These are phyloP conservation scores for Etheostoma spectabile DNA, from an alignment of 2,113 vertebrate genomes.

Conservation along the genomic window DNA sequence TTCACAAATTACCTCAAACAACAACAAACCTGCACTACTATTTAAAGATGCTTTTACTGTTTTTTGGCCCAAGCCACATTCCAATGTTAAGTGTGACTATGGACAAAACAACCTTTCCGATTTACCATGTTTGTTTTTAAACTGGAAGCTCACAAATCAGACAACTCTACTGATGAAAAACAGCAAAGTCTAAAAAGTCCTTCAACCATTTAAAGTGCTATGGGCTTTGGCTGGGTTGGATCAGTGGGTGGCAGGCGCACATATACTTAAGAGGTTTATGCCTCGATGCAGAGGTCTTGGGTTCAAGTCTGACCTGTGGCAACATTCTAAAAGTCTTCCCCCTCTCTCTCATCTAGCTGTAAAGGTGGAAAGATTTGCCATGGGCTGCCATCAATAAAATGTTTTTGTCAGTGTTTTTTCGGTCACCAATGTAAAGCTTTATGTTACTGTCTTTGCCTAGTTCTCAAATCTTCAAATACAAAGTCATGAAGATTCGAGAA, in stretches of 20 bases:
- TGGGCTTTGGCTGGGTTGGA: too few species aligned
- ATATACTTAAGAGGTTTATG: too few species aligned
- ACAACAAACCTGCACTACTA: not conserved
- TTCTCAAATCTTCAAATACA: not conserved
- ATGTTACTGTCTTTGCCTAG: not conserved
- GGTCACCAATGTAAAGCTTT: not conserved
- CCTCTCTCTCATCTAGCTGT: too few species aligned
- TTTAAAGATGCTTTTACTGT: slow-evolving; percentile 7
- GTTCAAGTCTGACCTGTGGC: too few species aligned
- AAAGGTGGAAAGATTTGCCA: too few species aligned
- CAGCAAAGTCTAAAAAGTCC: not conserved
- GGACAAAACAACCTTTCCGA: not conserved
- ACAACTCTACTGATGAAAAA: not conserved
- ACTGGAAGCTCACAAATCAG: not conserved
- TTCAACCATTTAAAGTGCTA: not conserved
- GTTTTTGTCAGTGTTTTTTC: not conserved
- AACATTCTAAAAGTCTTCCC: too few species aligned
- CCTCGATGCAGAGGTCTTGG: too few species aligned
- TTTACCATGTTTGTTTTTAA: not conserved
- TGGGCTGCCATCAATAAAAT: not conserved
- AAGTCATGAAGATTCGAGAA: not conserved
- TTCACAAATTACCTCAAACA: slow-evolving; percentile 33
- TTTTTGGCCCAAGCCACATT: not conserved
- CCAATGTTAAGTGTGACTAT: slow-evolving; percentile 1
- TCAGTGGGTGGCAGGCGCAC: too few species aligned